Evolutionary conservation across 1,140 invertebrate genomes (phyloP), one percentile per base, ranked within the genome.

Genomic region (Zophobas morio): DNA sequence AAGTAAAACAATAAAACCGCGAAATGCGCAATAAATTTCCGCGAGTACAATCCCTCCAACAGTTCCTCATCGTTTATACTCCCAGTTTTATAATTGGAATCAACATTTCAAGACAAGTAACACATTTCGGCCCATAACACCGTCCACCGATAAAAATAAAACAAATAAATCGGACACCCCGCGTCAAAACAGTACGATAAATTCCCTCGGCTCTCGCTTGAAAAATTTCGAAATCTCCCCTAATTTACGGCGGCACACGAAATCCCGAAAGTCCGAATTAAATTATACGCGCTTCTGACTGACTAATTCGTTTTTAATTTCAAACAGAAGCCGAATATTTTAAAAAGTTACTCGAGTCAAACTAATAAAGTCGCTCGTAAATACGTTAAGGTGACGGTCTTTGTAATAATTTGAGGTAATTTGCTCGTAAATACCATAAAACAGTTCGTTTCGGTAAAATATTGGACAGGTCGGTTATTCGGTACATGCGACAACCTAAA

Each of bases 381-480:
- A 81, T 81, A 81, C 74, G 77, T 78, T 79, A 75, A 75, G 72
- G 66, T 79, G 63, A 75, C 77, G 56, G 73, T 72, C 74, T 77
- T 76, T 79, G 77, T 77, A 77, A 80, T 80, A 80, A 81, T 80
- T 80, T 63, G 77, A 76, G 79, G 79, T 81, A 81, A 81, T 81
- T 81, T 80, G 78, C 81, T 79, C 81, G 77, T 81, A 81, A 81
- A 81, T 80, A 81, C 81, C 72, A 81, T 81, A 80, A 81, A 81
- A 81, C 81, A 82, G 79, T 80, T 82, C 81, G 77, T 82, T 77
- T 56, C 5, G 40, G 34, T 63, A 49, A 82, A 72, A 77, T 82
- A 82, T 76, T 71, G 53, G 79, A 79, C 81, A 81, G 63, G 56
- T 53, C 51, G 74, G 78, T 51, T 51, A 51, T 51, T 51, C 49